phyloP scores from a whole-genome alignment of 2,888 invertebrate species.

The Seira sanloemensis region DNA sequence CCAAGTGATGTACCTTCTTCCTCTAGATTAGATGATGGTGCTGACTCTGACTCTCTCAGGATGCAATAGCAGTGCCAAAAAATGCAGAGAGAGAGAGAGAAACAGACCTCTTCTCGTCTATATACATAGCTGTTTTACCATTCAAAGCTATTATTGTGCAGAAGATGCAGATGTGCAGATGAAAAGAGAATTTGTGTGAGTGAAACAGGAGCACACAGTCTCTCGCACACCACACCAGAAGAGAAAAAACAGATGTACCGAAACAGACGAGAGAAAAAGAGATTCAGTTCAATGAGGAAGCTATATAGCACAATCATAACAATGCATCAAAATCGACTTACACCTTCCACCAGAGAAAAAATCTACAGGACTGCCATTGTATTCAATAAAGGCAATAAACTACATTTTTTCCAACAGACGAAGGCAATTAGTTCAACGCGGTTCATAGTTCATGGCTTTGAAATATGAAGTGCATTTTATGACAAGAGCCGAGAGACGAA shows the following conservation, averaged over 20 bases:
- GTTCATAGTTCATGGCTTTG: background rate
- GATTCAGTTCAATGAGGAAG: background rate
- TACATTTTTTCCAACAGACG: background rate
- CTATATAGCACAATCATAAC: background rate
- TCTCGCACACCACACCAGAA: background rate
- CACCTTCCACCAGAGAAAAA: background rate
- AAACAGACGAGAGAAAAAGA: background rate
- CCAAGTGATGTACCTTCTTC: slow-evolving; percentile 3
- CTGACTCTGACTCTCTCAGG: background rate
- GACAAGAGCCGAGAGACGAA: too few relatives aligned
- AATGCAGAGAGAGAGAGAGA: slow-evolving; percentile 12
- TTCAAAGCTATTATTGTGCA: slow-evolving; percentile 26
- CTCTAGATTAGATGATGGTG: background rate
- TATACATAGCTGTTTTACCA: background rate
- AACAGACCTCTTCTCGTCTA: slow-evolving; percentile 10
- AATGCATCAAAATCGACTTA: slow-evolving; percentile 34
- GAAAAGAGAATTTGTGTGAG: background rate
- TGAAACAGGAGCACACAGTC: slow-evolving; percentile 15
- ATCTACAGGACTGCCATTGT: background rate
- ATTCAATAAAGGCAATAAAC: background rate
- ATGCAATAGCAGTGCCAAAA: slow-evolving; percentile 31
- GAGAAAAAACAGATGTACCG: slow-evolving; percentile 18
- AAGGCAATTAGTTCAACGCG: background rate
- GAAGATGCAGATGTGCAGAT: slow-evolving; percentile 55
- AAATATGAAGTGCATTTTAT: too few relatives aligned